Base-by-base conservation (phyloP, 2,113 vertebrate species). In the Amphiprion ocellaris region DNA sequence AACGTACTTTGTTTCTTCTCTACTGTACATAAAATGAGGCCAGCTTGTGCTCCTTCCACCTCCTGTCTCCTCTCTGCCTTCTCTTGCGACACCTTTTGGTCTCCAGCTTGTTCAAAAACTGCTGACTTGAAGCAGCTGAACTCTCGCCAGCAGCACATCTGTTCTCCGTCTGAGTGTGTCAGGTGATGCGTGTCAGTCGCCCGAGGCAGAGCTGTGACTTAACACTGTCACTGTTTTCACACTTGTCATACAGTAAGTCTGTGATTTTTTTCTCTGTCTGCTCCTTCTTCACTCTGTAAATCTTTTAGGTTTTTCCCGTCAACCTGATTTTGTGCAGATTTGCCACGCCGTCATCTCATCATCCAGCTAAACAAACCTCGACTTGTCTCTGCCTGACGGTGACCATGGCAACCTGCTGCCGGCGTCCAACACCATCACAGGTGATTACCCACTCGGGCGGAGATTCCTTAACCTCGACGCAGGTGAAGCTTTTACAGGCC, bases 111-210 rank as follows among this genome's bases (percentile, higher is more conserved):
- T 55, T 47, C 4, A 19, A 50, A 15, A 55, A 44, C 39, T 3
- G 66, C 82, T 71, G 66, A 74, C 64, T 49, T 77, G 30, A 30
- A 30, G 30, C 30, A 30, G 30, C 4, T 30, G 53, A 21, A 68
- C 30, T 5, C 10, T 23, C 41, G 59, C 72, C 71, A 69, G 7
- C 61, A 47, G 64, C 59, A 81, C 84, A 81, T 69, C 85, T 86
- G 90, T 52, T 86, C 55, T 66, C 53, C 26, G 50, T 68, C 59
- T 24, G 68, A 64, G 33, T 26, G 56, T 7, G 33, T 80, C 64
- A 37, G 23, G 37, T 49, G 10, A 26, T 7, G 4, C 8, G 3
- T 37, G 56, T 17, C 19, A 21, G 41, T 17, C 30, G 55, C 67
- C 68, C 2, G 47, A 50, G 69, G 64, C 65, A 37, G 12, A 49